Evolutionary conservation across 2,113 vertebrate genomes (phyloP).

Genomic region (Ammodytes dubius): DNA sequence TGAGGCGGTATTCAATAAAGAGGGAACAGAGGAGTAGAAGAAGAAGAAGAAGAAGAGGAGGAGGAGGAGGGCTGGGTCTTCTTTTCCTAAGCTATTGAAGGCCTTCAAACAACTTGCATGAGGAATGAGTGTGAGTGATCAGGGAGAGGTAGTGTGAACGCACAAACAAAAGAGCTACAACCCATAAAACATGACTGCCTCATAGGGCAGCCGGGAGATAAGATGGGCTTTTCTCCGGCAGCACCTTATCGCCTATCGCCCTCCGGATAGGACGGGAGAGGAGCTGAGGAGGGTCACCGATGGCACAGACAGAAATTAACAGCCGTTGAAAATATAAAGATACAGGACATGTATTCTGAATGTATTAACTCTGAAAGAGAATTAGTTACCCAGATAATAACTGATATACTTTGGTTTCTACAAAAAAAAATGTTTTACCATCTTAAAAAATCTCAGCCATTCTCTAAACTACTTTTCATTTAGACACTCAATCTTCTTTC

Average conservation of each 20-base stretch:
- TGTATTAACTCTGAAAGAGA: not conserved
- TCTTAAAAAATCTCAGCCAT: slow-evolving; percentile 4
- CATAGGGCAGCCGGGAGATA: slow-evolving; percentile 61
- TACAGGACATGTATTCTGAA: not conserved
- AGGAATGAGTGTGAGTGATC: slow-evolving; percentile 87
- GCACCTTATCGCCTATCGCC: slow-evolving; percentile 70
- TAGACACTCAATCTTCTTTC: slow-evolving; percentile 47
- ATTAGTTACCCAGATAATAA: not conserved
- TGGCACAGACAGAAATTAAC: slow-evolving; percentile 5
- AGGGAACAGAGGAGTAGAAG: slow-evolving; percentile 56
- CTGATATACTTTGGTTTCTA: not conserved
- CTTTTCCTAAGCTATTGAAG: slow-evolving; percentile 86
- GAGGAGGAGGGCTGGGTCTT: slow-evolving; percentile 42
- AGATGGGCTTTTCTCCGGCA: slow-evolving; percentile 46
- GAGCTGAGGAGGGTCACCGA: slow-evolving; percentile 20
- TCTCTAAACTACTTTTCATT: slow-evolving; percentile 33
- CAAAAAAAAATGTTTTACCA: not conserved
- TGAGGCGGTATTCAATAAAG: slow-evolving; percentile 93
- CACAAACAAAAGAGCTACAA: slow-evolving; percentile 84
- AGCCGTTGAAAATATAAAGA: not conserved
- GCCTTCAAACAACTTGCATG: slow-evolving; percentile 89
- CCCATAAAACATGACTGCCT: slow-evolving; percentile 82
- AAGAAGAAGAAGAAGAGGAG: slow-evolving; percentile 27
- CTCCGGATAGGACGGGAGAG: slow-evolving; percentile 39
- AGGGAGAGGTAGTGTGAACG: slow-evolving; percentile 59